These are phyloP conservation scores for Empis stercorea DNA, from an alignment of 2,888 invertebrate genomes.

Conservation along the genomic window DNA sequence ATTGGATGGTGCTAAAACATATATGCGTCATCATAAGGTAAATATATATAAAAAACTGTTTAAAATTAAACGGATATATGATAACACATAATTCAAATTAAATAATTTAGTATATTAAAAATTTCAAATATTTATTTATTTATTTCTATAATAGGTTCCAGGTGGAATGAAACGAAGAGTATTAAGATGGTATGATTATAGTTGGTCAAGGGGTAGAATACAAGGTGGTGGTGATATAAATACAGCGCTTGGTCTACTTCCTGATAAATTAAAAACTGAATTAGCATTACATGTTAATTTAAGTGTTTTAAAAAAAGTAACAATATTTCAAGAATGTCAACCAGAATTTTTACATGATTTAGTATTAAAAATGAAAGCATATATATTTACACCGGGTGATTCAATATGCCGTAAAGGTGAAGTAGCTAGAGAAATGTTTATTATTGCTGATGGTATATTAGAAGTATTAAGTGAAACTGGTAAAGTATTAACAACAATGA, in stretches of 20 bases:
- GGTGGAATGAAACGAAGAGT: constrained; percentile 93
- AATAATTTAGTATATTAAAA: no score
- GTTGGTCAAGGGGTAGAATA: constrained; percentile 91
- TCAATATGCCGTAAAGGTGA: constrained; percentile 90
- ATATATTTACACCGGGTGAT: constrained; percentile 95
- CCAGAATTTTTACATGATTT: constrained; percentile 94
- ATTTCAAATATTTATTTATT: no score
- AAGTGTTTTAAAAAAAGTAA: constrained; percentile 90
- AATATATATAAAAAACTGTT: constrained; percentile 11
- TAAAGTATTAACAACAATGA: constrained; percentile 87
- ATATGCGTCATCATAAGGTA: constrained; percentile 93
- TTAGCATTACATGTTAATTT: constrained; percentile 90
- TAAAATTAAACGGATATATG: no score
- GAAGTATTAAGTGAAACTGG: constrained; percentile 93
- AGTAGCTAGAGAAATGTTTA: constrained; percentile 95
- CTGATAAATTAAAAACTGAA: constrained; percentile 94
- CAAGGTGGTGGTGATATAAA: constrained; percentile 95
- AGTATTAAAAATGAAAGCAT: constrained; percentile 95
- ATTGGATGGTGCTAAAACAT: constrained; percentile 90
- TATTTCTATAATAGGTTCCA: constrained; percentile 60
- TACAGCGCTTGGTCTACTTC: constrained; percentile 80
- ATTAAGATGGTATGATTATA: constrained; percentile 94
- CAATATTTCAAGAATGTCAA: constrained; percentile 93
- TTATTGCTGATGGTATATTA: constrained; percentile 91
- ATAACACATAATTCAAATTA: no score